These are phyloP conservation scores for Phalacrocorax aristotelis DNA, from an alignment of 2,113 vertebrate genomes.

Conservation along the genomic window DNA sequence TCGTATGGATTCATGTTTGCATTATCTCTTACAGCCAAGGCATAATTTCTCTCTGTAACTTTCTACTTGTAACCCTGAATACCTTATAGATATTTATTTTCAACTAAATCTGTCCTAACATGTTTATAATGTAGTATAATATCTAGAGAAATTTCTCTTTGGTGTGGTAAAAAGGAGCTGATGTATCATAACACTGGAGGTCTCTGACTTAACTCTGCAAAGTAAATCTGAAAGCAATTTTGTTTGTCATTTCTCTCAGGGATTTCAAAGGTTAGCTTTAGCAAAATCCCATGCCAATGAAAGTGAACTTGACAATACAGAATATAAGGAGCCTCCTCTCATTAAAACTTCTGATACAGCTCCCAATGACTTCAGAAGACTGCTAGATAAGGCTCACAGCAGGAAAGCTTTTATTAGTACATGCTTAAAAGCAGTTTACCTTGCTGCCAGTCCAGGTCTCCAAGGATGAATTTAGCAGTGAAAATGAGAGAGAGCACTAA, in stretches of 20 bases:
- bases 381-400: neutral
- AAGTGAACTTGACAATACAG: neutral
- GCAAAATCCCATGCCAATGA: neutral
- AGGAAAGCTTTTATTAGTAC: neutral
- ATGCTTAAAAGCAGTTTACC: neutral
- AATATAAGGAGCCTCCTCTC: neutral
- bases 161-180: neutral
- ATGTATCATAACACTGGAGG: neutral
- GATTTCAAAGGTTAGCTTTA: neutral
- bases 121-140: neutral
- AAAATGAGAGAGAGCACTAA: neutral
- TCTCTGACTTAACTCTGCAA: neutral
- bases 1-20: neutral
- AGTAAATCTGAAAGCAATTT: neutral
- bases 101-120: neutral
- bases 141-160: neutral
- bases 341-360: neutral
- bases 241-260: neutral
- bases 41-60: neutral
- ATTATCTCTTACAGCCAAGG: neutral
- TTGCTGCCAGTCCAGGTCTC: neutral
- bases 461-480: neutral
- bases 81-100: neutral
- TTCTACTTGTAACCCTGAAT: neutral
- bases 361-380: neutral